These are phyloP conservation scores for Alaudala cheleensis DNA, from an alignment of 2,113 vertebrate genomes.

Conservation along the genomic window DNA sequence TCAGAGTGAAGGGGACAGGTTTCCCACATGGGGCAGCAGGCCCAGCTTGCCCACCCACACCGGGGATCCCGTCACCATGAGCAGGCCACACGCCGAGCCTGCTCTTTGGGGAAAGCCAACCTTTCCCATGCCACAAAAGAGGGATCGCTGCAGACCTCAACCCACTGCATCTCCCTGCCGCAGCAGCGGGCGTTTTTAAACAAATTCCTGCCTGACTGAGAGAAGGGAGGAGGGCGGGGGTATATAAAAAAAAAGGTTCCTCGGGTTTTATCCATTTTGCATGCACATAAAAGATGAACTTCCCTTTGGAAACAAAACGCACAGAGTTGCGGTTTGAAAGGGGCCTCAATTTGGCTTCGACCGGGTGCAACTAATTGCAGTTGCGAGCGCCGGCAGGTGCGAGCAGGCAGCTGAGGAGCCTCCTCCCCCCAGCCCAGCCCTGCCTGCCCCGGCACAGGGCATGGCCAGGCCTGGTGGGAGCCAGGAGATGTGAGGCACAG, in stretches of 20 bases:
- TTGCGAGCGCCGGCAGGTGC: constrained; percentile 23
- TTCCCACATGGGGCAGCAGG: not conserved
- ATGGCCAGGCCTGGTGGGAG: not conserved
- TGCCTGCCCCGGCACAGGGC: not conserved
- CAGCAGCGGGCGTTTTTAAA: not conserved
- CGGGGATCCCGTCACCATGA: accelerated
- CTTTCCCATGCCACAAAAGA: not conserved
- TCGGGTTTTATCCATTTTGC: constrained; percentile 51
- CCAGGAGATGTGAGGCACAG: accelerated
- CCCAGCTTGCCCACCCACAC: not conserved
- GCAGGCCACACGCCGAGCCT: not conserved
- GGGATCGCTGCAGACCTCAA: not conserved
- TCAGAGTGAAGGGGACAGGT: not conserved
- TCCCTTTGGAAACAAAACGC: constrained; percentile 60
- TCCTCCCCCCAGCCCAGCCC: not conserved
- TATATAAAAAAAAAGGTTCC: not conserved
- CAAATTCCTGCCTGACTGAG: not conserved
- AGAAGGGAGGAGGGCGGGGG: not conserved
- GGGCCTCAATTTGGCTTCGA: constrained; percentile 48
- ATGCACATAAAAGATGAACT: constrained; percentile 60
- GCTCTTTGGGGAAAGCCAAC: not conserved
- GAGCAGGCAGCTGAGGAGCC: constrained; percentile 47
- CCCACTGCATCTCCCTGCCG: not conserved
- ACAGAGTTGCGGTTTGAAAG: constrained; percentile 42
- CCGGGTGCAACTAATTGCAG: constrained; percentile 54